Conservation (phyloP, 2,888 invertebrate genomes). For the Saturnia pavonia region DNA sequence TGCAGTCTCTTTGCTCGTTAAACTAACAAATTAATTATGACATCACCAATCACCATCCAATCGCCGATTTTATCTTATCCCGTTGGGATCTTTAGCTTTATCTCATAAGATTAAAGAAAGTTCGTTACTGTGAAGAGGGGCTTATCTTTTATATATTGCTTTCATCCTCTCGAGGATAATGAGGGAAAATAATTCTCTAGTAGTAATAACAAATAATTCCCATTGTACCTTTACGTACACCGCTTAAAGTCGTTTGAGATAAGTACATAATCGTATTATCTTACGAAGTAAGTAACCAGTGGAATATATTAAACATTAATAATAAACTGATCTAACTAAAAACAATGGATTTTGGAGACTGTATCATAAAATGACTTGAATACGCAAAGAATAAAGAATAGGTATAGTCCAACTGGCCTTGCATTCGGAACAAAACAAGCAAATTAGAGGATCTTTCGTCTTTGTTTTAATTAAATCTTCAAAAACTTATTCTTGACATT, state of each 20-base stretch:
- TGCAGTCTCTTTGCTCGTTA: too few species aligned
- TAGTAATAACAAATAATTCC: conserved; percentile 2
- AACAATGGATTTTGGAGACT: too few species aligned
- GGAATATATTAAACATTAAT: too few species aligned
- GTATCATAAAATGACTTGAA: too few species aligned
- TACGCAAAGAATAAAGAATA: too few species aligned
- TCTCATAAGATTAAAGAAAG: background rate
- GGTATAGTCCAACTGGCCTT: too few species aligned
- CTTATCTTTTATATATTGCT: background rate
- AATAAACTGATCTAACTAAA: too few species aligned
- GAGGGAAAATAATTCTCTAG: background rate
- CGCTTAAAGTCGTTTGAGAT: background rate
- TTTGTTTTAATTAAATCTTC: too few species aligned
- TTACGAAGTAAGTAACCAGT: background rate
- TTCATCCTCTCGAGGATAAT: conserved; percentile 2
- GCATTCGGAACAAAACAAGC: too few species aligned
- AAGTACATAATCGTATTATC: conserved; percentile 4
- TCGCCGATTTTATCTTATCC: background rate
- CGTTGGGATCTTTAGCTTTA: background rate
- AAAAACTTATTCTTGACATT: too few species aligned
- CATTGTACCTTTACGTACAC: background rate
- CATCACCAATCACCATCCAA: background rate
- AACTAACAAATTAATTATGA: background rate
- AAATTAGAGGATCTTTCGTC: too few species aligned
- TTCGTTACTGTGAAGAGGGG: background rate